A percentile compares a stretch with the other conserved stretches of the same genome.
These are phyloP conservation scores for Ophion ventricosus DNA, from an alignment of 2,888 invertebrate species.

Conservation along the genomic window DNA sequence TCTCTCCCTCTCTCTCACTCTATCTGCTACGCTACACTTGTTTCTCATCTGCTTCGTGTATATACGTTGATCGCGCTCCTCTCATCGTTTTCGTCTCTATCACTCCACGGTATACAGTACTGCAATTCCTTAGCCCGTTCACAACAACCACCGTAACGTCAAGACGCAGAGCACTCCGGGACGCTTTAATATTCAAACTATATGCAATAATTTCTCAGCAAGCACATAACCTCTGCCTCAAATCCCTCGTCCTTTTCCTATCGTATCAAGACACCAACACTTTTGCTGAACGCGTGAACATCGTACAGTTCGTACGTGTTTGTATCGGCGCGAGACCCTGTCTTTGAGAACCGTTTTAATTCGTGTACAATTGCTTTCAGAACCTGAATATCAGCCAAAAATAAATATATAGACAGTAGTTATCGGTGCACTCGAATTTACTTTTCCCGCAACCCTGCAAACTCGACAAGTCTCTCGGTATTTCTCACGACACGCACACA, in stretches of 20 bases:
- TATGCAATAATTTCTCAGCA: constrained; percentile 82
- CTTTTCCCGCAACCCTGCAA: too few species aligned
- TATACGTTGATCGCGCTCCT: constrained; percentile 57
- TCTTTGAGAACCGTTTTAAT: neutral
- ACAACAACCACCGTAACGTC: constrained; percentile 65
- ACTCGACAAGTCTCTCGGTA: too few species aligned
- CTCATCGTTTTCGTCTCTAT: constrained; percentile 67
- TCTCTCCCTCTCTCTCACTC: constrained; percentile 33
- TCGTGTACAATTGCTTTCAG: neutral
- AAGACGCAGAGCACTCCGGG: constrained; percentile 73
- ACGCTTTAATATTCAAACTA: constrained; percentile 83
- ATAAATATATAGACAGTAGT: too few species aligned
- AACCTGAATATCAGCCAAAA: neutral
- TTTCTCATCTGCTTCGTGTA: constrained; percentile 57
- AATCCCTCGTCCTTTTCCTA: constrained; percentile 51
- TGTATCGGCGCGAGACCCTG: neutral
- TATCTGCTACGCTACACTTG: constrained; percentile 52
- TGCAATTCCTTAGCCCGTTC: constrained; percentile 58
- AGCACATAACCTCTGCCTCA: constrained; percentile 75
- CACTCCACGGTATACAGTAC: constrained; percentile 38
- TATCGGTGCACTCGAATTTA: too few species aligned
- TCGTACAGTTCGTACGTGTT: neutral
- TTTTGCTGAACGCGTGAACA: neutral
- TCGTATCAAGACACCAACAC: neutral
- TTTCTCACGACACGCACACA: too few species aligned